These are phyloP conservation scores for Drosophila pseudotalamancana DNA, from an alignment of 2,888 invertebrate species.

Conservation along the genomic window DNA sequence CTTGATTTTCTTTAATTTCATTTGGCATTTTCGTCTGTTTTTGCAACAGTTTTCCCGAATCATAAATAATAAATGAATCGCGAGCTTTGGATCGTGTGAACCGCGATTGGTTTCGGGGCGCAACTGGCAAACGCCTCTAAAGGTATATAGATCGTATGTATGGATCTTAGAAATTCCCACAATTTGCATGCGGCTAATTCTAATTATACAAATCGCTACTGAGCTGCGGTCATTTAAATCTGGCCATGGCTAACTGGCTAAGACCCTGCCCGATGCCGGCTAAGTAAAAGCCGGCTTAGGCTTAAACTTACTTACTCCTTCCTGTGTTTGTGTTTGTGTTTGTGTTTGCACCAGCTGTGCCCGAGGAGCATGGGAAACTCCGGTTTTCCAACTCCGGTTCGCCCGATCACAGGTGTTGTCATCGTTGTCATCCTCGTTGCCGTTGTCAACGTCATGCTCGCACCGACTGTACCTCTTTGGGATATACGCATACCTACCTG, in stretches of 20 bases:
- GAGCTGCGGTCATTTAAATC: conserved; percentile 77
- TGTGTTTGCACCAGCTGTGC: conserved; percentile 63
- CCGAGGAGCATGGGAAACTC: conserved; percentile 71
- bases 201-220: conserved; percentile 75
- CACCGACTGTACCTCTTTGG: conserved; percentile 57
- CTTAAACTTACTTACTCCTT: conserved; percentile 67
- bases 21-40: conserved; percentile 55
- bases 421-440: conserved; percentile 33
- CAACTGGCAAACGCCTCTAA: conserved; percentile 30
- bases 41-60: conserved; percentile 58
- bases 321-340: conserved; percentile 63
- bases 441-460: conserved; percentile 45
- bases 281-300: conserved; percentile 72
- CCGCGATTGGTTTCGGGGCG: background rate
- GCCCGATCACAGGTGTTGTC: conserved; percentile 43
- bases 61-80: conserved; percentile 56
- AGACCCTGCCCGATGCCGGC: conserved; percentile 53
- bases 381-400: conserved; percentile 28
- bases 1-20: conserved; percentile 58
- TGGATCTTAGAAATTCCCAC: conserved; percentile 55
- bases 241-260: conserved; percentile 71
- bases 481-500: conserved; percentile 49
- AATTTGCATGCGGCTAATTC: conserved; percentile 73
- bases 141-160: background rate
- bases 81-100: conserved; percentile 47